A percentile compares a stretch with the other conserved stretches of the same genome.
phyloP scores from a whole-genome alignment of 2,113 vertebrate species.

The Xerus inauris region DNA sequence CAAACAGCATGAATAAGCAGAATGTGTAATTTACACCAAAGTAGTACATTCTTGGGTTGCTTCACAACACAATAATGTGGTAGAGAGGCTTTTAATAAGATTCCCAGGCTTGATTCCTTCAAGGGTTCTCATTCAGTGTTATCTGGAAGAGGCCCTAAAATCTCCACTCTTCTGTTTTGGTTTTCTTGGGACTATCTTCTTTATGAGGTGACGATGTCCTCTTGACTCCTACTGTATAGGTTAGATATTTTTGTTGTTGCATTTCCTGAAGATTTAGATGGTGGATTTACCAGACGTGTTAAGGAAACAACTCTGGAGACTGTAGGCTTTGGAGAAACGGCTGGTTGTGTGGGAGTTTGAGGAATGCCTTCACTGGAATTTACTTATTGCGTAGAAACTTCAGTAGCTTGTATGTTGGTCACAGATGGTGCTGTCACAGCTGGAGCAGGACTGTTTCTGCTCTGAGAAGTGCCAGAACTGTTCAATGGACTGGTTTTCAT shows the following conservation, averaged over 20 bases:
- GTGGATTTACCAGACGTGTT: conserved; percentile 86
- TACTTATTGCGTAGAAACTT: conserved; percentile 88
- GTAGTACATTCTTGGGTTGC: background rate
- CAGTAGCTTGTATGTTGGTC: conserved; percentile 88
- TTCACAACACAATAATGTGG: background rate
- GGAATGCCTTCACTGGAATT: conserved; percentile 90
- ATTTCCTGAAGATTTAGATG: conserved; percentile 87
- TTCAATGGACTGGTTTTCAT: conserved; percentile 89
- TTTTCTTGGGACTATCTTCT: conserved; percentile 89
- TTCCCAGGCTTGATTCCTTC: background rate
- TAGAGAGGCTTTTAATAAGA: background rate
- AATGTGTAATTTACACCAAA: background rate
- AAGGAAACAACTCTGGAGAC: conserved; percentile 87
- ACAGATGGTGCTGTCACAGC: conserved; percentile 89
- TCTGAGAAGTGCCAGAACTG: conserved; percentile 90
- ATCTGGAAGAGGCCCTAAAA: background rate
- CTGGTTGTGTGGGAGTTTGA: conserved; percentile 88
- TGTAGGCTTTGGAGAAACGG: conserved; percentile 87
- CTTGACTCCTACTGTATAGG: conserved; percentile 86
- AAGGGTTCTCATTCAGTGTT: background rate
- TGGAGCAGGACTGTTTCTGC: conserved; percentile 90
- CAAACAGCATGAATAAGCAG: background rate
- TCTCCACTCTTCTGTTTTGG: conserved; percentile 85
- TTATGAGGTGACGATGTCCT: conserved; percentile 87
- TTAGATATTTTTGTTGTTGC: conserved; percentile 87